These are phyloP conservation scores for Puffinus mauretanicus DNA, from an alignment of 2,113 vertebrate species.

Conservation along the genomic window DNA sequence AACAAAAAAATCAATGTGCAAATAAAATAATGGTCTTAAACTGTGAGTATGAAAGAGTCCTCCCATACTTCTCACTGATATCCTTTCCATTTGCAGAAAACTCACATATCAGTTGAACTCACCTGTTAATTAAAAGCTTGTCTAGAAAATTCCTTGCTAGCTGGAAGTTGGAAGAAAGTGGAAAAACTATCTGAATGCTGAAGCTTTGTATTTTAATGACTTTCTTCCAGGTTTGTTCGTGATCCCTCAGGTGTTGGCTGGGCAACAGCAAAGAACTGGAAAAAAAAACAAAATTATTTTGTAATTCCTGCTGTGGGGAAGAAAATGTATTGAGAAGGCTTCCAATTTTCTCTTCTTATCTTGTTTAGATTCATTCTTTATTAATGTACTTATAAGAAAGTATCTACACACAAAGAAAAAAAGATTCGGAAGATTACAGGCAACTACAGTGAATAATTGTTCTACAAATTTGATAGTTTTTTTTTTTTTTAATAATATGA, in stretches of 20 bases:
- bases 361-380: conserved; percentile 65
- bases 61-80: conserved; percentile 37
- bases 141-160: conserved; percentile 72
- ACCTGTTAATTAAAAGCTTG: conserved; percentile 81
- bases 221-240: conserved; percentile 61
- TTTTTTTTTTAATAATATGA: conserved; percentile 1
- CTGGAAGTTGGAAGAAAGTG: conserved; percentile 73
- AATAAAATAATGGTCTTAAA: conserved; percentile 64
- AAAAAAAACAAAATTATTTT: conserved; percentile 63
- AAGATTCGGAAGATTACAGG: conserved; percentile 22
- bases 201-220: conserved; percentile 80
- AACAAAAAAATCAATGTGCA: conserved; percentile 44
- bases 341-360: conserved; percentile 58
- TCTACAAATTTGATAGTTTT: background rate
- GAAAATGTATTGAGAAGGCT: conserved; percentile 30
- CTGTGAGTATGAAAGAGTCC: conserved; percentile 10
- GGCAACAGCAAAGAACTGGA: conserved; percentile 51
- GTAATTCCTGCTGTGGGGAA: conserved; percentile 44
- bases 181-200: conserved; percentile 75
- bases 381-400: conserved; percentile 52
- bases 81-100: conserved; percentile 65
- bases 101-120: conserved; percentile 76
- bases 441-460: conserved; percentile 23
- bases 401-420: conserved; percentile 16
- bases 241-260: conserved; percentile 68